A percentile compares a stretch with the other conserved stretches of the same genome.
Evolutionary conservation across 2,113 vertebrate species (phyloP).

Genomic region (Corydoras maculifer): DNA sequence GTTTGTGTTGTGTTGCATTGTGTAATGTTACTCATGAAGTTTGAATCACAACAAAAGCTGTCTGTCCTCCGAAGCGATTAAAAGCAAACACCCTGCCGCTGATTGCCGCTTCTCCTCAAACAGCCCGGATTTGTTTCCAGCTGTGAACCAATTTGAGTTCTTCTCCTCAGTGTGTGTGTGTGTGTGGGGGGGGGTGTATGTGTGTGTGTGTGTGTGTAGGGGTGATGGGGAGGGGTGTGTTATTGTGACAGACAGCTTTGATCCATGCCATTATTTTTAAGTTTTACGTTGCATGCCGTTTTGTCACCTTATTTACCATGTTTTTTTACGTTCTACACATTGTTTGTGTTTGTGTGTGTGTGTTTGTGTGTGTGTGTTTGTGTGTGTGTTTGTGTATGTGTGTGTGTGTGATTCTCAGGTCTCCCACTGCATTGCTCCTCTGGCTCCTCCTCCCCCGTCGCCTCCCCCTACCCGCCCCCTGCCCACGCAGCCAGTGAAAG

Average conservation of each 20-base stretch:
- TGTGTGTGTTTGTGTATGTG: constrained; percentile 49
- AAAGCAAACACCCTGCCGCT: not conserved
- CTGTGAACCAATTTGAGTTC: constrained; percentile 7
- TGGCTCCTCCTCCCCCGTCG: constrained; percentile 86
- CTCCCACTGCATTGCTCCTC: constrained; percentile 88
- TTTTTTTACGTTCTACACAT: not conserved
- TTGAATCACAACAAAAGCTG: constrained; percentile 17
- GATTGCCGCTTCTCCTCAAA: constrained; percentile 8
- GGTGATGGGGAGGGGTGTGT: not conserved
- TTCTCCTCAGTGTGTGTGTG: not conserved
- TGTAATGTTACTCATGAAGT: constrained; percentile 21
- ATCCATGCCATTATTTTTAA: constrained; percentile 17
- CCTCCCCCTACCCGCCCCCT: constrained; percentile 86
- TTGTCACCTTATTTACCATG: constrained; percentile 13
- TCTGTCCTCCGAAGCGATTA: constrained; percentile 18
- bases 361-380: not conserved
- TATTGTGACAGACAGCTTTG: constrained; percentile 26
- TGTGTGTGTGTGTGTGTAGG: not conserved
- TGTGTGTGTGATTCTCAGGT: constrained; percentile 85
- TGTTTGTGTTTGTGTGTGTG: constrained; percentile 64
- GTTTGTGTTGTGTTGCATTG: not conserved
- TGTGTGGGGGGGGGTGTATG: not conserved
- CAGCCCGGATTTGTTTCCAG: not conserved
- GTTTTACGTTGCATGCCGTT: constrained; percentile 32
- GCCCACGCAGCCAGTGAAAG: constrained; percentile 85